Evolutionary conservation across 2,113 vertebrate genomes (phyloP), one percentile per base, ranked within the genome.

Genomic region (Mugil cephalus): DNA sequence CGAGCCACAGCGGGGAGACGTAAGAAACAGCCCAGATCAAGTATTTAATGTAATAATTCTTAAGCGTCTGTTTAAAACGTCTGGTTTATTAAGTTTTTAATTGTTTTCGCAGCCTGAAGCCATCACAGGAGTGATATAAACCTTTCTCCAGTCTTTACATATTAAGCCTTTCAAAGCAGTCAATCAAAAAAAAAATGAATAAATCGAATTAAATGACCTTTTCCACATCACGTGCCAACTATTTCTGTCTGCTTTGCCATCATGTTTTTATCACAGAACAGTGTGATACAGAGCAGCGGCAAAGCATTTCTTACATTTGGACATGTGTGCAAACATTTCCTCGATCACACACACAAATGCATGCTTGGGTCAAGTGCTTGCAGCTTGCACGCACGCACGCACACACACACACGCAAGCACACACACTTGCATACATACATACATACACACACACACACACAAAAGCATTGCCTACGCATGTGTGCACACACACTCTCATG

Each of bases 21-120:
- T 72, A 69, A 53, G 65, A 55, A 61, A 74, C 34, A 36, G 6
- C 39, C 76, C 30, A 43, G 30, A 53, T 61, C 65, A 71, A 77
- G 63, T 34, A 34, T 36, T 58, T 69, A 14, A 79, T 76, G 24
- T 30, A 30, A 52, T 34, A 55, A 39, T 19, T 55, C 21, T 34
- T 21, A 52, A 56, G 15, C 40, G 19, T 42, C 8, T 80, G 4
- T 52, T 21, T 58, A 11, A 68, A 61, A 72, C 11, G 14, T 1
- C 59, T 45, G 9, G 9, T 11, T n/a, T 15, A 42, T 52, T 14
- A 35, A 10, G 18, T 47, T 61, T 76, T 63, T 51, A 47, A 17
- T 48, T 43, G 18, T 50, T 47, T 61, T 76, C 60, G 51, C 24
- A 74, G 40, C 15, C 35, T 39, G 6, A 67, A 35, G 15, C 13